Evolutionary conservation across 2,797 vertebrate genomes (phyloP), one percentile per base, ranked within the genome.

Genomic region (Meriones psammophilus): DNA sequence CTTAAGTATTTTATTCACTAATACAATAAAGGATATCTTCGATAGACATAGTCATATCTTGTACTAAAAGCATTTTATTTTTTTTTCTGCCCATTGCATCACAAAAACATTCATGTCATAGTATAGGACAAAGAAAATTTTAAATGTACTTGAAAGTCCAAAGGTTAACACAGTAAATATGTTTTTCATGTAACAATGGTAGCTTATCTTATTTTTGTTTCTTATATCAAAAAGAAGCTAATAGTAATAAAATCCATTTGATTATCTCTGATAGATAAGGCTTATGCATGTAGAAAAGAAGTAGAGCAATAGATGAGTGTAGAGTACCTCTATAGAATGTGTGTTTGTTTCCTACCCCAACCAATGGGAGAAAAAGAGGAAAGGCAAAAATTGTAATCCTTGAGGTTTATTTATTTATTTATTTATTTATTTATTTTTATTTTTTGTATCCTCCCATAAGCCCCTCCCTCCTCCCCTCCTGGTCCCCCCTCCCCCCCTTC

Each of bases 61-160:
- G 77, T 4, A 54, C 22, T 42, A 36, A 58, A 94, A 89, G 54
- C 1, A 33, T 58, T 90, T 94, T 88, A 58, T 92, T 96, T 96
- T 95, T 92, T 69, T 92, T 94, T n/a, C 30, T 84, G 6, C 30
- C n/a, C 64, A 54, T 20, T 86, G 14, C 17, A 68, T 81, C 66
- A 85, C 24, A 92, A 39, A 96, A 94, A 24, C 22, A 87, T 14
- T 66, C 46, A 50, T 87, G 22, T 71, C 56, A 85, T 92, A 36
- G 86, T 66, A n/a, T 74, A 76, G 64, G 54, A 24, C 54, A 89
- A 54, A 91, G 56, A 18, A 91, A 83, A 69, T 56, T 30, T 83
- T 12, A 94, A 88, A 69, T 69, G 36, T 18, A 83, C 71, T 76
- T 93, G n/a, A 91, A 58, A 36, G 33, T 66, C 5, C 1, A 69